phyloP scores from a whole-genome alignment of 2,797 vertebrate genomes.

The Crocidura indochinensis region DNA sequence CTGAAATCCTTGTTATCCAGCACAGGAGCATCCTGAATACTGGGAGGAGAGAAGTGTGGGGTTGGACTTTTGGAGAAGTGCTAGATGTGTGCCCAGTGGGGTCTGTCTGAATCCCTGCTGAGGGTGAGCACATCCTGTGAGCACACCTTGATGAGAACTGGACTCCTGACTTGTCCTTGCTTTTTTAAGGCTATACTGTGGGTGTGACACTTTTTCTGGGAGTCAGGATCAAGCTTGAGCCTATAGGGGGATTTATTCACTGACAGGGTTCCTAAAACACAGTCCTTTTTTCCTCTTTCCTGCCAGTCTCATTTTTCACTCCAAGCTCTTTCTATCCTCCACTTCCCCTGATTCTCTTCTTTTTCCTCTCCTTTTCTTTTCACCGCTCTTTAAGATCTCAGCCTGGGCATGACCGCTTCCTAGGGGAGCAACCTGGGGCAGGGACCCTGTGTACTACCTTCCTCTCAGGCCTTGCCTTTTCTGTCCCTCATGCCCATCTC shows the following conservation, averaged over 20 bases:
- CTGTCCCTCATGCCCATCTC: background rate
- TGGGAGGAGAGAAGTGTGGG: too few species aligned
- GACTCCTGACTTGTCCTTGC: background rate
- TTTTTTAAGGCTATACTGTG: background rate
- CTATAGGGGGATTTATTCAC: background rate
- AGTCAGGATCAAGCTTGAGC: background rate
- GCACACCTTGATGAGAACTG: background rate
- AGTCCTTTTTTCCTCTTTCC: background rate
- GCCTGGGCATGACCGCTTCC: background rate
- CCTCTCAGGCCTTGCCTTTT: background rate
- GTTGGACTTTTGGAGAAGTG: background rate
- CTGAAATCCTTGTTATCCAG: background rate
- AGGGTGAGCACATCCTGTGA: background rate
- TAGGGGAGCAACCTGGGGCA: background rate
- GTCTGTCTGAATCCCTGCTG: background rate
- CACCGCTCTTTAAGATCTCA: background rate
- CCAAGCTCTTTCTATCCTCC: background rate
- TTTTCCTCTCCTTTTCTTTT: too few species aligned
- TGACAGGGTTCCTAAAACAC: background rate
- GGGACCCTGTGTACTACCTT: background rate
- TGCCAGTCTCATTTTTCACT: background rate
- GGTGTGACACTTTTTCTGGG: background rate
- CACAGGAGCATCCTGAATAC: background rate
- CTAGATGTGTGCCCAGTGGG: background rate
- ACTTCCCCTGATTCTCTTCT: background rate